Base-by-base conservation (phyloP, 2,797 vertebrate species). In the Lithobates sylvaticus region DNA sequence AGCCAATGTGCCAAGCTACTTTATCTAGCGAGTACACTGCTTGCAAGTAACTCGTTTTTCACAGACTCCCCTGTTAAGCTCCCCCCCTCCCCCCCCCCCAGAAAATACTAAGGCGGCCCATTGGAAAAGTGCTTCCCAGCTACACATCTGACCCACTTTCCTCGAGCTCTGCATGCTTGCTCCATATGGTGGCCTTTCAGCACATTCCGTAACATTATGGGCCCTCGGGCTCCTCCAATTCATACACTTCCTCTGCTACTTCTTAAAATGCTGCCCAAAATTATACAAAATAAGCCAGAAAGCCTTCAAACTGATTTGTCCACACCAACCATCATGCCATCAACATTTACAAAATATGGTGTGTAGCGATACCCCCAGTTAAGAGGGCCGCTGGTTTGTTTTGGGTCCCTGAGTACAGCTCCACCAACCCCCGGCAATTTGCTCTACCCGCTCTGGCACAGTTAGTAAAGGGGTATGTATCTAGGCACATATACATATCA, bases 111-210 rank as follows among this genome's bases (percentile, higher is more conserved):
- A 36, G 16, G 3, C 10, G n/a, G 18, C 27, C 39, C 42, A 27
- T 10, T 12, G 9, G 64, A 27, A 67, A 68, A 6, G 16, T 7
- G 26, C 3, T 67, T 29, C 12, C 9, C 3, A n/a, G 32, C 44
- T 69, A 34, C 50, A 23, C 26, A 0, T 1, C 0, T 23, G 26
- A 76, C 85, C 84, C 77, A 85, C 42, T 80, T 85, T 58, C 58
- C 21, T 10, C 1, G 8, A 16, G 54, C 44, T 71, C 85, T 12
- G 27, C 29, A 27, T 29, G 76, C 71, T 64, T 64, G 0, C 0
- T n/a, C 83, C 0, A 3, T 84, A 87, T 86, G 34, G 88, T 78
- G 84, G 29, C 68, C 75, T 78, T 58, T 73, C 71, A 83, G 0
- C 0, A 16, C 64, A 81, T 70, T 72, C 1, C 0, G 78, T 81